Conservation (phyloP, 1,140 invertebrate species). For the Drosophila chauvacae region DNA sequence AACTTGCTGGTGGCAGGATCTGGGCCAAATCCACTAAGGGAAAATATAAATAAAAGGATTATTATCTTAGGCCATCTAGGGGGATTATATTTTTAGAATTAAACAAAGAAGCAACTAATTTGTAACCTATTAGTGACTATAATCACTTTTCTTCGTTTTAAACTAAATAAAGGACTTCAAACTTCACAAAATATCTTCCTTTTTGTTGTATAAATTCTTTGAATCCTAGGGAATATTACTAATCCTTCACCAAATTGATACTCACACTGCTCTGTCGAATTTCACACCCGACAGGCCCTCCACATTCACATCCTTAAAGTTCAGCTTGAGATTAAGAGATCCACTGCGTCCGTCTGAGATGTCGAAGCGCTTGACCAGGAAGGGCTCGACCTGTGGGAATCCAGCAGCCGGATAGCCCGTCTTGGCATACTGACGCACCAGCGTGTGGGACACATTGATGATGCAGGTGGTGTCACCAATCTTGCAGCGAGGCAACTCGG, state of each 20-base stretch:
- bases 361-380: constrained; percentile 72
- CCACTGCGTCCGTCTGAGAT: constrained; percentile 75
- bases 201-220: too few relatives aligned
- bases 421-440: constrained; percentile 62
- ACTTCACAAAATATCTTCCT: too few relatives aligned
- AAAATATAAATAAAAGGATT: not conserved
- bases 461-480: constrained; percentile 73
- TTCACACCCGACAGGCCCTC: constrained; percentile 78
- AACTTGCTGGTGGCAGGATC: constrained; percentile 80
- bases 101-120: not conserved
- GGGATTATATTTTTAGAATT: not conserved
- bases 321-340: constrained; percentile 75
- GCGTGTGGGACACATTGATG: constrained; percentile 56
- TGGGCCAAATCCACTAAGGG: constrained; percentile 65
- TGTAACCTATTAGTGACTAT: not conserved
- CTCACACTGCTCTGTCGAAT: constrained; percentile 82
- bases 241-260: constrained; percentile 6
- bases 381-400: constrained; percentile 77
- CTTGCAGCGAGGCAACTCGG: constrained; percentile 72
- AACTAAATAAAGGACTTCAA: too few relatives aligned
- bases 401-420: constrained; percentile 68
- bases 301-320: constrained; percentile 76
- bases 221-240: not conserved
- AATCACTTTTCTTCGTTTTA: too few relatives aligned
- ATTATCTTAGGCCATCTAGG: not conserved